These are phyloP conservation scores for Calliphora vicina DNA, from an alignment of 1,140 invertebrate species.

Conservation along the genomic window DNA sequence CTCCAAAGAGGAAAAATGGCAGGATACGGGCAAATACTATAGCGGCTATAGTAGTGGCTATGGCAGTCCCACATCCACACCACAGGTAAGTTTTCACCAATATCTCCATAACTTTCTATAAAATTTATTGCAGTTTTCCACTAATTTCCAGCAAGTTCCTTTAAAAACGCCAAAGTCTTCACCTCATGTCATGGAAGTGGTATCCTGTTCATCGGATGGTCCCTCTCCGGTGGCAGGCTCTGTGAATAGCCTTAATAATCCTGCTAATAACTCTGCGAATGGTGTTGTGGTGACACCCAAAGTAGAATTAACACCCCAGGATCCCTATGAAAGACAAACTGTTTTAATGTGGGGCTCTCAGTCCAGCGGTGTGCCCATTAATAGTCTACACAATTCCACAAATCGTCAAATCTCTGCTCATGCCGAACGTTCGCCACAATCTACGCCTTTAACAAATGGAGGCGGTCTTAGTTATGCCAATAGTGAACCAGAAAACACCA, in stretches of 20 bases:
- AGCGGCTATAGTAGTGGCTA: constrained; percentile 60
- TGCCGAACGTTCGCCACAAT: constrained; percentile 55
- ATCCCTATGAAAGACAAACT: constrained; percentile 75
- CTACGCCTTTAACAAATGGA: constrained; percentile 53
- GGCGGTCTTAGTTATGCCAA: constrained; percentile 46
- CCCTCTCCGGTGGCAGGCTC: constrained; percentile 50
- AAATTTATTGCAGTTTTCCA: constrained; percentile 20
- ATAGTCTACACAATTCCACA: constrained; percentile 35
- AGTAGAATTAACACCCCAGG: constrained; percentile 59
- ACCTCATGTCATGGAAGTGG: constrained; percentile 61
- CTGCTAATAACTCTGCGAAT: constrained; percentile 43
- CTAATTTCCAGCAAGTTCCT: constrained; percentile 50
- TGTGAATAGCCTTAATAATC: constrained; percentile 19
- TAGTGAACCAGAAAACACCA: constrained; percentile 44
- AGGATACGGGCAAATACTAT: constrained; percentile 62
- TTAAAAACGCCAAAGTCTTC: constrained; percentile 62
- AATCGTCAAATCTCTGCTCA: constrained; percentile 36
- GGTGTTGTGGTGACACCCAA: constrained; percentile 62
- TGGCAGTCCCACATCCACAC: constrained; percentile 60
- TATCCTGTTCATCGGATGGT: constrained; percentile 60
- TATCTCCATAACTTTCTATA: neutral
- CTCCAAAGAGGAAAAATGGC: constrained; percentile 62
- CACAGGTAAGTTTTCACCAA: constrained; percentile 50
- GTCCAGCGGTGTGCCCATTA: constrained; percentile 55
- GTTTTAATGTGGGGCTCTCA: constrained; percentile 85